Evolutionary conservation across 1,140 invertebrate genomes (phyloP).

Genomic region (Cyclina sinensis): DNA sequence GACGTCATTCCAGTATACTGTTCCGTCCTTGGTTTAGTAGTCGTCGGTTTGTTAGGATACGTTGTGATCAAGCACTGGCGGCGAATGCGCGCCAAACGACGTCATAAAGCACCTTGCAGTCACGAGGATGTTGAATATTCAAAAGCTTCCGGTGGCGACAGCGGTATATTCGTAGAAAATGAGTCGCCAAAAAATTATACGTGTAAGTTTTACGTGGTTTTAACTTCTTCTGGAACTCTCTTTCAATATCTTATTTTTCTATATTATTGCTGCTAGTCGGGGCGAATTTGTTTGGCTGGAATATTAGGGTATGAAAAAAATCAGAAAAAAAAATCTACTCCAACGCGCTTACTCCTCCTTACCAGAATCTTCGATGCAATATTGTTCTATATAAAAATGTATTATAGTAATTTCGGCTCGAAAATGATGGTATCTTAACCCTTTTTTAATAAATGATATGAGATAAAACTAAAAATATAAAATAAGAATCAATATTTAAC

Average conservation of each 20-base stretch:
- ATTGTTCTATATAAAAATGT: too few species aligned
- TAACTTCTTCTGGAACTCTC: not conserved
- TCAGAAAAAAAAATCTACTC: too few species aligned
- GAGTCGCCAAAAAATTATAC: constrained; percentile 73
- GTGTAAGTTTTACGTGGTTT: constrained; percentile 62
- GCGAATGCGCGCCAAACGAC: constrained; percentile 76
- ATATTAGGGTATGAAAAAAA: too few species aligned
- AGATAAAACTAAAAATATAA: too few species aligned
- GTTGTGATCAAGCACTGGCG: constrained; percentile 83
- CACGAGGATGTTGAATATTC: constrained; percentile 82
- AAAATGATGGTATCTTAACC: too few species aligned
- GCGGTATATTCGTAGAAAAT: constrained; percentile 79
- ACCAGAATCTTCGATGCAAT: too few species aligned
- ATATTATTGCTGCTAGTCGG: too few species aligned
- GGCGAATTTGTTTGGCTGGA: too few species aligned
- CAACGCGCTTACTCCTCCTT: too few species aligned
- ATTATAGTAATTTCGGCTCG: too few species aligned
- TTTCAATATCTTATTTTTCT: not conserved
- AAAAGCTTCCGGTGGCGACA: constrained; percentile 79
- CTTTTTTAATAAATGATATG: too few species aligned
- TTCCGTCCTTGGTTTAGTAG: constrained; percentile 81
- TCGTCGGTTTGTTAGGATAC: constrained; percentile 83
- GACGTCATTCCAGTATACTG: constrained; percentile 84
- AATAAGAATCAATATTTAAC: too few species aligned
- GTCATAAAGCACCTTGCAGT: constrained; percentile 73